These are phyloP conservation scores for Anhinga rufa DNA, from an alignment of 2,113 vertebrate genomes.

Conservation along the genomic window DNA sequence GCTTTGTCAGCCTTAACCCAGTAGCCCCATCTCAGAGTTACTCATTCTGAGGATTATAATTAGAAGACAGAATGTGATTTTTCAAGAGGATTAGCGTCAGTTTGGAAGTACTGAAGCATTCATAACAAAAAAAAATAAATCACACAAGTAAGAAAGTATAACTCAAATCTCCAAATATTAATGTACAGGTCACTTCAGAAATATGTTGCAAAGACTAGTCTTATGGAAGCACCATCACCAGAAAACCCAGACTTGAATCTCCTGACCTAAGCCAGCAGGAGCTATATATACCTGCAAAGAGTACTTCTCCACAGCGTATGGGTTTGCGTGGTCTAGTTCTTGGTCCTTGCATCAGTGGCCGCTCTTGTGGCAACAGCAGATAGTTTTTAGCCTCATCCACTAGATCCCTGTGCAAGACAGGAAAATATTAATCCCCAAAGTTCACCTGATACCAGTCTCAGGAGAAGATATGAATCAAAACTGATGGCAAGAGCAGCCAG, in stretches of 20 bases:
- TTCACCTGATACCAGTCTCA: neutral
- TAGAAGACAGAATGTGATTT: neutral
- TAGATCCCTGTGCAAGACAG: slow-evolving; percentile 80
- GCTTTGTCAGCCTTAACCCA: neutral
- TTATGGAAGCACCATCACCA: neutral
- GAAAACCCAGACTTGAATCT: neutral
- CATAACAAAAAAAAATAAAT: neutral
- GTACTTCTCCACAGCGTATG: slow-evolving; percentile 96
- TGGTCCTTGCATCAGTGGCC: slow-evolving; percentile 96
- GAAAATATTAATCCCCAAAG: neutral
- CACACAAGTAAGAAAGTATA: accelerated
- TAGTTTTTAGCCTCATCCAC: slow-evolving; percentile 99
- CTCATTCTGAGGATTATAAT: neutral
- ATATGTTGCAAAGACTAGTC: neutral
- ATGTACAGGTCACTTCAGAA: neutral
- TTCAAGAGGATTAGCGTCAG: neutral
- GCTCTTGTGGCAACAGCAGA: slow-evolving; percentile 93
- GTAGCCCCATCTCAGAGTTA: neutral
- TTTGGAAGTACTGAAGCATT: neutral
- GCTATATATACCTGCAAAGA: slow-evolving; percentile 87
- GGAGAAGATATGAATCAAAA: neutral
- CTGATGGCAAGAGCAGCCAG: neutral
- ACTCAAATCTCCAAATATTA: neutral
- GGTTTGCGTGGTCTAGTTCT: slow-evolving; percentile 94
- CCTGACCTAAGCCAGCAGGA: neutral